Conservation (phyloP, 2,888 invertebrate species). For the Hofmannophila pseudospretella region DNA sequence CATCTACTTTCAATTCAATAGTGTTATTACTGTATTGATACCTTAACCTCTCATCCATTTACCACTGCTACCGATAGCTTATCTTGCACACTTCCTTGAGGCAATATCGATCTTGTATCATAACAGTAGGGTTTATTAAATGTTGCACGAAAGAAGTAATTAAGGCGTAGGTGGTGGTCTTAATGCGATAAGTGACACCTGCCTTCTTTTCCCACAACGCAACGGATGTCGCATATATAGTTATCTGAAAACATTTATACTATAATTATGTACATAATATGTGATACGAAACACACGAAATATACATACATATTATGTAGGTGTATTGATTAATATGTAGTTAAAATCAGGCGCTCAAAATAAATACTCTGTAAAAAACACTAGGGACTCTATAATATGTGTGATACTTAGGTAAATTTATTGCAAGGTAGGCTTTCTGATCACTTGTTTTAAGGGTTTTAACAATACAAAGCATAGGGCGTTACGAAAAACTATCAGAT, state of each 20-base stretch:
- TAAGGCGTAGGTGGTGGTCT: constrained; percentile 36
- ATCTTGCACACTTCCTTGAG: background rate
- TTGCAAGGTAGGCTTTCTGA: too few relatives aligned
- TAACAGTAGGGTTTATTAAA: constrained; percentile 1
- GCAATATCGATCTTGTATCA: constrained; percentile 3
- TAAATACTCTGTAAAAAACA: too few relatives aligned
- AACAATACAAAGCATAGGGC: too few relatives aligned
- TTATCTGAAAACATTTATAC: constrained; percentile 53
- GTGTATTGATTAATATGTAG: too few relatives aligned
- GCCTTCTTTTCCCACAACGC: constrained; percentile 67
- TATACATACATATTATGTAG: too few relatives aligned
- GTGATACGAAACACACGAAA: too few relatives aligned
- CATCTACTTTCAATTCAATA: constrained; percentile 29
- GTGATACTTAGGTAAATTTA: too few relatives aligned
- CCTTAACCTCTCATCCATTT: constrained; percentile 50
- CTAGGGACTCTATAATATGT: too few relatives aligned
- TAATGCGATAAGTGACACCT: constrained; percentile 65
- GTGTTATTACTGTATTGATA: constrained; percentile 51
- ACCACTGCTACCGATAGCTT: constrained; percentile 16
- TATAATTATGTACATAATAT: too few relatives aligned
- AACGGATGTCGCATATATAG: constrained; percentile 63
- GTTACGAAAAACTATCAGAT: too few relatives aligned
- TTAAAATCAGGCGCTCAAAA: too few relatives aligned
- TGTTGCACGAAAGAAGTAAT: constrained; percentile 20
- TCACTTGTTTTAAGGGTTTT: too few relatives aligned